Conservation (phyloP, 2,113 vertebrate species). For the Gallinago media region DNA sequence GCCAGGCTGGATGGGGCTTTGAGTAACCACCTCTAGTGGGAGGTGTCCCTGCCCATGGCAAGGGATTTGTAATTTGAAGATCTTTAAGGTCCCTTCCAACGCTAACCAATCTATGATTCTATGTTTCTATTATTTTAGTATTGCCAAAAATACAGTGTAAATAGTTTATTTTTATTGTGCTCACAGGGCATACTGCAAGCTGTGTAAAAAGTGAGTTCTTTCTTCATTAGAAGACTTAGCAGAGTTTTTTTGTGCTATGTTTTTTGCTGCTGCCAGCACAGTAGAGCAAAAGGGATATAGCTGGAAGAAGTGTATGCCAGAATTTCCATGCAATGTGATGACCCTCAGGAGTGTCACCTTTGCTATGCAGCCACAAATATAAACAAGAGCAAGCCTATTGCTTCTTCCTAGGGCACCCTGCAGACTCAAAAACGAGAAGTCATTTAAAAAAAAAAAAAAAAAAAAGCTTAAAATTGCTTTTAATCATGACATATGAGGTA, state of each 20-base stretch:
- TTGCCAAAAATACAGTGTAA: background rate
- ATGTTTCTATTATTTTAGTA: background rate
- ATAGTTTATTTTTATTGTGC: background rate
- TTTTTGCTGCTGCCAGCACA: background rate
- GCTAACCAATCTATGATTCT: no score
- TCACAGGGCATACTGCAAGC: background rate
- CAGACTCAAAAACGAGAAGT: background rate
- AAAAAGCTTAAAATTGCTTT: background rate
- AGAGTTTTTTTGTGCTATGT: background rate
- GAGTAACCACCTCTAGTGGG: no score
- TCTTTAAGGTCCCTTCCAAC: no score
- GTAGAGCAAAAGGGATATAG: background rate
- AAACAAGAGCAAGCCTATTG: background rate
- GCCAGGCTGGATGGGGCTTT: no score
- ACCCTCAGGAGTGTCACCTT: background rate
- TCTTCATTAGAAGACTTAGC: background rate
- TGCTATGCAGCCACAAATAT: background rate
- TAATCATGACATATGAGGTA: background rate
- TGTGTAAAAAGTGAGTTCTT: background rate
- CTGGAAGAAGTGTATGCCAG: background rate
- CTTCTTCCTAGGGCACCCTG: background rate
- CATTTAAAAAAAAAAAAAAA: background rate
- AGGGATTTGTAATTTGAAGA: no score
- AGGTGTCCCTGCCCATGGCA: no score
- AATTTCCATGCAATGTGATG: background rate